These are phyloP conservation scores for Noctua comes DNA, from an alignment of 2,888 invertebrate species.

Conservation along the genomic window DNA sequence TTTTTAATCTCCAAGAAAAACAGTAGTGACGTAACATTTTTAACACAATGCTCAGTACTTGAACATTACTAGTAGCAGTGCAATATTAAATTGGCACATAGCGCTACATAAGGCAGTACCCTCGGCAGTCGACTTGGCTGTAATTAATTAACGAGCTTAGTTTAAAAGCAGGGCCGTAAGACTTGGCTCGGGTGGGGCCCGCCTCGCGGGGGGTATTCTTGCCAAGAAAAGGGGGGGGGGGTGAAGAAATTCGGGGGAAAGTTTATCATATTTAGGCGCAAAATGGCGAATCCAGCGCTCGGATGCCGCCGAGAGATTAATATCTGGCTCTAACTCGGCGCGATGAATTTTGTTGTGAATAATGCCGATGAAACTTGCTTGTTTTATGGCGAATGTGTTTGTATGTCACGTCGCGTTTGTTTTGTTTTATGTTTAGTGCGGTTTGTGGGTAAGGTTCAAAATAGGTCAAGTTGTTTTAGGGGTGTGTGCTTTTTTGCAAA, in stretches of 20 bases:
- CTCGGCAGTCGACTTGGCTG: constrained; percentile 88
- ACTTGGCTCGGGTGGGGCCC: constrained; percentile 82
- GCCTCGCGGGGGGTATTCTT: constrained; percentile 75
- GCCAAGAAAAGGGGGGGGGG: constrained; percentile 83
- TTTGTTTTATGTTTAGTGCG: constrained; percentile 44
- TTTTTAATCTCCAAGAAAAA: background rate
- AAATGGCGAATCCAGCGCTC: constrained; percentile 90
- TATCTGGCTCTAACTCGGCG: constrained; percentile 89
- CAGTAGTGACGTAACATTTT: constrained; percentile 29
- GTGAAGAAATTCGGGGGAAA: constrained; percentile 90
- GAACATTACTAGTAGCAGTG: constrained; percentile 70
- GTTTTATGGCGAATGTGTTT: constrained; percentile 76
- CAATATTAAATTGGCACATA: constrained; percentile 89
- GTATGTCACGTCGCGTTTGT: constrained; percentile 51
- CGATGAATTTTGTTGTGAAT: constrained; percentile 88
- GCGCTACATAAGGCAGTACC: constrained; percentile 86
- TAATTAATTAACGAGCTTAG: constrained; percentile 91
- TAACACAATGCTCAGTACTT: constrained; percentile 47
- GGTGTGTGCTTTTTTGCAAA: background rate
- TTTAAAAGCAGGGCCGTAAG: constrained; percentile 91
- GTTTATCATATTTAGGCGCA: constrained; percentile 91
- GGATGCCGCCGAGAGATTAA: constrained; percentile 88
- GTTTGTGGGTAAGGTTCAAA: constrained; percentile 25
- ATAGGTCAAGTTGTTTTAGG: constrained; percentile 36
- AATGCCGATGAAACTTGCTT: constrained; percentile 84